Percentiles rank a stretch among this genome's conserved stretches.
Evolutionary conservation across 2,797 vertebrate genomes (phyloP).

Genomic region (Manis pentadactyla): DNA sequence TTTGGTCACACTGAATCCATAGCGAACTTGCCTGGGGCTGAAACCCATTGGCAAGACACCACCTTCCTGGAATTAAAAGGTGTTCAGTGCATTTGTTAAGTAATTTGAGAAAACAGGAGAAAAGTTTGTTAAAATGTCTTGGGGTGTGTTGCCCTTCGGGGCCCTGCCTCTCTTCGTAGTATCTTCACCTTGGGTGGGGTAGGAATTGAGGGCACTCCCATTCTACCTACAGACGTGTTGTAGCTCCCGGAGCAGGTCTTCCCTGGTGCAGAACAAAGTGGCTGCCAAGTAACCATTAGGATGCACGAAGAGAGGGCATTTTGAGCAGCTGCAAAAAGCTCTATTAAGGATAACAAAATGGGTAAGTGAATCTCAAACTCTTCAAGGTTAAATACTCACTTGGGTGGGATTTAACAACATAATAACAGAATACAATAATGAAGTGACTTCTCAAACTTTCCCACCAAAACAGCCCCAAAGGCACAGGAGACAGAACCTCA

Average conservation of each 20-base stretch:
- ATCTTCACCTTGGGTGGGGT: rapidly evolving
- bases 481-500: not conserved
- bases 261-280: not conserved
- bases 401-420: constrained; percentile 56
- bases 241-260: not conserved
- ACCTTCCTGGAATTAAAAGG: not conserved
- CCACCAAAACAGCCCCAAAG: constrained; percentile 22
- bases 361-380: constrained; percentile 35
- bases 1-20: no score
- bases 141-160: no score
- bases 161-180: rapidly evolving
- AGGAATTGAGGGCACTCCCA: rapidly evolving
- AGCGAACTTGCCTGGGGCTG: no score
- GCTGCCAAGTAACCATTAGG: not conserved
- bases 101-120: not conserved
- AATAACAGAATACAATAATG: constrained; percentile 38
- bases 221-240: not conserved
- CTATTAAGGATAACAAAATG: constrained; percentile 28
- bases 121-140: not conserved
- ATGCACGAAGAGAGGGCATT: not conserved
- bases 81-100: not conserved
- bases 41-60: no score
- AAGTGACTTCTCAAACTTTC: constrained; percentile 64
- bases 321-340: constrained; percentile 60
- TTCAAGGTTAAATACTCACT: constrained; percentile 68